Evolutionary conservation across 1,140 invertebrate genomes (phyloP).

Genomic region (Antheraea pernyi): DNA sequence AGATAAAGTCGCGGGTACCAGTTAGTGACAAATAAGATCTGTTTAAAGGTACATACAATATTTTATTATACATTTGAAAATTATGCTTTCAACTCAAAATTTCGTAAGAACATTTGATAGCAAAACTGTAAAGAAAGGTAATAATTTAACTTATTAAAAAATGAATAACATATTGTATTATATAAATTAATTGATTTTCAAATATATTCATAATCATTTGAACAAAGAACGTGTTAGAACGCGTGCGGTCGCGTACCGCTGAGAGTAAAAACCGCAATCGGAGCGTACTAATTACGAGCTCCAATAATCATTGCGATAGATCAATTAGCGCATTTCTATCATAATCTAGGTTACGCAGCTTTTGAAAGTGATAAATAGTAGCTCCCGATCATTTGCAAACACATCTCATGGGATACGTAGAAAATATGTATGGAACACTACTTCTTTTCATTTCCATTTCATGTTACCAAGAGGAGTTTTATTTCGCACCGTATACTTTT

Average conservation of each 20-base stretch:
- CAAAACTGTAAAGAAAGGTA: too few species aligned
- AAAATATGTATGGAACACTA: background rate
- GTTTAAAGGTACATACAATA: too few species aligned
- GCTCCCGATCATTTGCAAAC: background rate
- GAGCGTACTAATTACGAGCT: background rate
- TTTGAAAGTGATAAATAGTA: conserved; percentile 1
- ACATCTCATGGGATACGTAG: background rate
- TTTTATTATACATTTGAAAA: too few species aligned
- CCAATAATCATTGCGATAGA: background rate
- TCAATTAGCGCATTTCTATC: background rate
- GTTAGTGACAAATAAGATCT: too few species aligned
- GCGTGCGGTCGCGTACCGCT: background rate
- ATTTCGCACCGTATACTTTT: too few species aligned
- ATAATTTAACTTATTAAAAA: too few species aligned
- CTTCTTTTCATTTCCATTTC: background rate
- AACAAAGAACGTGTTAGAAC: background rate
- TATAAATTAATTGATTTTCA: background rate
- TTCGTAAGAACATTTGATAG: too few species aligned
- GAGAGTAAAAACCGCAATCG: background rate
- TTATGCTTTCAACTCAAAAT: too few species aligned
- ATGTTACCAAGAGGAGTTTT: background rate
- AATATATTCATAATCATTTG: background rate
- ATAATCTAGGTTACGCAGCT: background rate
- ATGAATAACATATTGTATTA: background rate
- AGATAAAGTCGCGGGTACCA: too few species aligned